These are phyloP conservation scores for Protophormia terraenovae DNA, from an alignment of 2,888 invertebrate genomes.

Conservation along the genomic window DNA sequence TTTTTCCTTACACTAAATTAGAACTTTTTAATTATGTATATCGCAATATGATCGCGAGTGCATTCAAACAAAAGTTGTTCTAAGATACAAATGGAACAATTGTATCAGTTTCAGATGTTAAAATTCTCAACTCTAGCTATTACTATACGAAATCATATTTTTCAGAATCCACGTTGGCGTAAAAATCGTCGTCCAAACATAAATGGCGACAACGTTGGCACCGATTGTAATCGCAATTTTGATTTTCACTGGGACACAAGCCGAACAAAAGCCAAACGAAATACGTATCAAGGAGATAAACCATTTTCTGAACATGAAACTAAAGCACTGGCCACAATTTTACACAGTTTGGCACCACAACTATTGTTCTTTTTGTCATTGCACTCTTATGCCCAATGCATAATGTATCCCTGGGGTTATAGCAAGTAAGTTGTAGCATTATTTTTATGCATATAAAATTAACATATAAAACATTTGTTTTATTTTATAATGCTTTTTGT, in stretches of 20 bases:
- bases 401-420: conserved; percentile 81
- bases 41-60: too few species aligned
- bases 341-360: conserved; percentile 75
- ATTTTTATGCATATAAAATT: conserved; percentile 7
- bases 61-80: too few species aligned
- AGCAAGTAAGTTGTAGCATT: conserved; percentile 71
- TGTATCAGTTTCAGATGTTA: too few species aligned
- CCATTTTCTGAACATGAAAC: conserved; percentile 81
- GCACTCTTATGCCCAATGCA: conserved; percentile 80
- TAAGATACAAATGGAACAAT: too few species aligned
- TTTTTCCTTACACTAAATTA: too few species aligned
- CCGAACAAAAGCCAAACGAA: conserved; percentile 71
- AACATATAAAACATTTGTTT: conserved; percentile 6
- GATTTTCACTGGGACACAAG: conserved; percentile 83
- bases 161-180: conserved; percentile 84
- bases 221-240: conserved; percentile 87
- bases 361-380: conserved; percentile 79
- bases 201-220: conserved; percentile 82
- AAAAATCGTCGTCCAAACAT: conserved; percentile 82
- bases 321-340: conserved; percentile 75
- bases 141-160: too few species aligned
- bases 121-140: too few species aligned
- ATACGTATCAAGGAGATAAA: conserved; percentile 78
- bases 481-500: background rate
- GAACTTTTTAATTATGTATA: too few species aligned